phyloP scores from a whole-genome alignment of 2,113 vertebrate species.

The Corvus moneduloides region DNA sequence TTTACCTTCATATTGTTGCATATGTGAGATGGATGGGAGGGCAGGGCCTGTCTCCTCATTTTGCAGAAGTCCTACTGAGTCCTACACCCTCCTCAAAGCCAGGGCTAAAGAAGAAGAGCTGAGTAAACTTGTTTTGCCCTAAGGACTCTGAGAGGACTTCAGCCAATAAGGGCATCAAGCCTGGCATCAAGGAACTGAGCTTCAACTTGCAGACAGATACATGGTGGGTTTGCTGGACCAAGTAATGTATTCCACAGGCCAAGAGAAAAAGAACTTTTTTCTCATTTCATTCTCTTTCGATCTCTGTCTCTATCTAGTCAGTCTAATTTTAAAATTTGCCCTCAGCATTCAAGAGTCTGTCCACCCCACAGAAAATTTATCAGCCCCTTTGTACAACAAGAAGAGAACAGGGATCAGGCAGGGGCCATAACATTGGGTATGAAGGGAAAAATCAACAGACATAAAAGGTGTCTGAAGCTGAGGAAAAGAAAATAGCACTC shows the following conservation, averaged over 20 bases:
- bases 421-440: not conserved
- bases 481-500: not conserved
- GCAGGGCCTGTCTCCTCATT: not conserved
- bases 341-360: not conserved
- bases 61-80: not conserved
- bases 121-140: not conserved
- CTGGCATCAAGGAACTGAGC: not conserved
- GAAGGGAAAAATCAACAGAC: not conserved
- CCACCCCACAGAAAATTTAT: not conserved
- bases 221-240: not conserved
- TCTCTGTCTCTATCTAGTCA: not conserved
- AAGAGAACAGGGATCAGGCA: not conserved
- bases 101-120: not conserved
- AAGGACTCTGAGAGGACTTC: not conserved
- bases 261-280: not conserved
- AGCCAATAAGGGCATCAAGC: not conserved
- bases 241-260: not conserved
- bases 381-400: not conserved
- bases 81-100: not conserved
- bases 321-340: constrained; percentile 19
- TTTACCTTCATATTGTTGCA: not conserved
- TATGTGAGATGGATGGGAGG: not conserved
- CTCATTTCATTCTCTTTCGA: not conserved
- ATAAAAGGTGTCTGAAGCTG: not conserved
- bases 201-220: not conserved